These are phyloP conservation scores for Asarcornis scutulata DNA, from an alignment of 2,113 vertebrate species.

Conservation along the genomic window DNA sequence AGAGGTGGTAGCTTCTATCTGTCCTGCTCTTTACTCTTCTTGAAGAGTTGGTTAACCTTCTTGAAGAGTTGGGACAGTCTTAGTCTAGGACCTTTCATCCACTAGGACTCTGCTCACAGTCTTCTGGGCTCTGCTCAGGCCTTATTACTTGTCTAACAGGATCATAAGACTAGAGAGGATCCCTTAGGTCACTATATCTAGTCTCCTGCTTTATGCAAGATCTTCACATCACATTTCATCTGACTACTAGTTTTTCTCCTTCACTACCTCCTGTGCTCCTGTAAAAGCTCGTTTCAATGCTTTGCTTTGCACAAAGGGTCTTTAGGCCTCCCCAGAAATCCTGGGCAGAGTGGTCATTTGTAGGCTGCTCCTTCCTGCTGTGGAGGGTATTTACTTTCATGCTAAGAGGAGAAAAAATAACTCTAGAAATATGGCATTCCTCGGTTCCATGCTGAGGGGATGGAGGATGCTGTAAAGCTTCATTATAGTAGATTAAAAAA, in stretches of 20 bases:
- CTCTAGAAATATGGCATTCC: background rate
- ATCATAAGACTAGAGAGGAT: background rate
- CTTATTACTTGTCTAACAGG: background rate
- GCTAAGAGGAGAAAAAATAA: background rate
- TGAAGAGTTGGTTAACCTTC: background rate
- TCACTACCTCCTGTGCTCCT: background rate
- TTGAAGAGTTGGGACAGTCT: background rate
- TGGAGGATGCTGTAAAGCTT: background rate
- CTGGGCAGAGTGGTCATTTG: background rate
- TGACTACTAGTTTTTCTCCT: background rate
- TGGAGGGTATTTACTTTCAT: background rate
- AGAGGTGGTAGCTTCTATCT: fast-evolving
- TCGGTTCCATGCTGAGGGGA: background rate
- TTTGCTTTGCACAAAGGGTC: background rate
- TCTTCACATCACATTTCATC: background rate
- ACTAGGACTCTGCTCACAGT: background rate
- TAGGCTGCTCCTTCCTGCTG: background rate
- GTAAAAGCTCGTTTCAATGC: background rate
- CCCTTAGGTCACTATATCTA: background rate
- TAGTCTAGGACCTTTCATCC: background rate
- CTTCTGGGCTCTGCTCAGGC: background rate
- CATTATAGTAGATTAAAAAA: background rate
- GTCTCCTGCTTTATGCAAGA: background rate
- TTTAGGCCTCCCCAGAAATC: background rate
- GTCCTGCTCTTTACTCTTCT: background rate